phyloP scores from a whole-genome alignment of 2,888 invertebrate species.

The Galerucella pusilla region DNA sequence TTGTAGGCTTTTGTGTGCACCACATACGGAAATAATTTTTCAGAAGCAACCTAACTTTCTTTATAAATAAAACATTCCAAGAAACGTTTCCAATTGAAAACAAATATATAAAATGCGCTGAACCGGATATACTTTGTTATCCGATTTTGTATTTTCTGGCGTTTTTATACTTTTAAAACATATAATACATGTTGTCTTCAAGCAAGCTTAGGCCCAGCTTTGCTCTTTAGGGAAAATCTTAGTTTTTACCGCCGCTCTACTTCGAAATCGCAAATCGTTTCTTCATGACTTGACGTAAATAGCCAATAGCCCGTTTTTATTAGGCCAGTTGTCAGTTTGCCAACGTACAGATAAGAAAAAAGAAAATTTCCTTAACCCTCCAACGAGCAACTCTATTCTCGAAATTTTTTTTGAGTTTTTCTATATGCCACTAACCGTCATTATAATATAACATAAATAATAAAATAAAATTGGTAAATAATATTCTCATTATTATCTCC shows the following conservation, averaged over 20 bases:
- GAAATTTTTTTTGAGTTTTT: too few relatives aligned
- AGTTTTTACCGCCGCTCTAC: slow-evolving; percentile 9
- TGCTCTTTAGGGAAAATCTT: slow-evolving; percentile 10
- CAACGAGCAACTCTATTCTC: too few relatives aligned
- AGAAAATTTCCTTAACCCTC: too few relatives aligned
- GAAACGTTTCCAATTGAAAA: slow-evolving; percentile 14
- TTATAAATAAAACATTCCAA: slow-evolving; percentile 12
- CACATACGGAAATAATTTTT: slow-evolving; percentile 6
- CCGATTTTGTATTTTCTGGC: slow-evolving; percentile 8
- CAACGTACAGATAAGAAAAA: background rate
- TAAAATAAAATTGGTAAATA: too few relatives aligned
- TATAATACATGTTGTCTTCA: slow-evolving; percentile 9
- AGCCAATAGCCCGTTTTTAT: slow-evolving; percentile 11
- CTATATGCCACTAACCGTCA: too few relatives aligned
- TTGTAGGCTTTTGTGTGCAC: slow-evolving; percentile 10
- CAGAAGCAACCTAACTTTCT: background rate
- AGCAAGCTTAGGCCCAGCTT: slow-evolving; percentile 3
- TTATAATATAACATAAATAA: too few relatives aligned
- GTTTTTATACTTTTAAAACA: slow-evolving; percentile 1
- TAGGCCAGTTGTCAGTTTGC: background rate
- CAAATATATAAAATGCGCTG: slow-evolving; percentile 9
- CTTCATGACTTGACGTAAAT: slow-evolving; percentile 20
- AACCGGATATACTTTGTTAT: slow-evolving; percentile 16
- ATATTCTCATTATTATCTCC: too few relatives aligned
- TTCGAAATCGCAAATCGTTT: slow-evolving; percentile 16